Percentiles rank a stretch among this genome's conserved stretches.
Conservation (phyloP, 1,140 invertebrate species). For the Holcopasites calliopsidis region DNA sequence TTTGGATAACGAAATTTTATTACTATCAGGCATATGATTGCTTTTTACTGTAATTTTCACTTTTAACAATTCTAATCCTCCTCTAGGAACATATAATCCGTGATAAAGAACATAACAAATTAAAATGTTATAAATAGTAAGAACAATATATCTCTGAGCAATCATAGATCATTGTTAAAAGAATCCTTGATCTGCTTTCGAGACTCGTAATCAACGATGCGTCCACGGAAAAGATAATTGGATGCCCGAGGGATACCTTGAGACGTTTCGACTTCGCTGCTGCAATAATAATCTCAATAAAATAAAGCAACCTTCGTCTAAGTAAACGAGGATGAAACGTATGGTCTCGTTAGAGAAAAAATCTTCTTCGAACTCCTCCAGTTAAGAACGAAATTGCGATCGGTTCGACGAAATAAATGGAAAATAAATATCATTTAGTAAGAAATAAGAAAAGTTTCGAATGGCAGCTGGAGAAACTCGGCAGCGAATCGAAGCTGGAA, state of each 20-base stretch:
- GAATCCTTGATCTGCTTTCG: background rate
- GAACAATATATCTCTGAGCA: background rate
- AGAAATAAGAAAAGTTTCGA: background rate
- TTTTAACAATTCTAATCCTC: background rate
- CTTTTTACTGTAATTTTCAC: too few species aligned
- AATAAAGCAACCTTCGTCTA: background rate
- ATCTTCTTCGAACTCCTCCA: background rate
- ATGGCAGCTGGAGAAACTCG: constrained; percentile 21
- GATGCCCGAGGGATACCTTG: constrained; percentile 28
- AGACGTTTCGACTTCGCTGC: background rate
- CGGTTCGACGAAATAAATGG: background rate
- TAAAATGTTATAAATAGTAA: background rate
- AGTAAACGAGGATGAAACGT: background rate
- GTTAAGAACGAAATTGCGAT: background rate
- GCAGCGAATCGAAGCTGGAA: constrained; percentile 18
- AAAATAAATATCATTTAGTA: too few species aligned
- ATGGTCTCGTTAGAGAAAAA: background rate
- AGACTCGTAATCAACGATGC: constrained; percentile 43
- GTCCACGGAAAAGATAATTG: constrained; percentile 63
- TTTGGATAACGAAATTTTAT: too few species aligned
- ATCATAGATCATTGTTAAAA: constrained; percentile 4
- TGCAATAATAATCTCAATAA: background rate
- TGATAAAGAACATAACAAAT: background rate
- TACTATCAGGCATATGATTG: too few species aligned
- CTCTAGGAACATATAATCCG: background rate